Base-by-base conservation (phyloP, 2,797 vertebrate genomes). In the Hybognathus amarus region DNA sequence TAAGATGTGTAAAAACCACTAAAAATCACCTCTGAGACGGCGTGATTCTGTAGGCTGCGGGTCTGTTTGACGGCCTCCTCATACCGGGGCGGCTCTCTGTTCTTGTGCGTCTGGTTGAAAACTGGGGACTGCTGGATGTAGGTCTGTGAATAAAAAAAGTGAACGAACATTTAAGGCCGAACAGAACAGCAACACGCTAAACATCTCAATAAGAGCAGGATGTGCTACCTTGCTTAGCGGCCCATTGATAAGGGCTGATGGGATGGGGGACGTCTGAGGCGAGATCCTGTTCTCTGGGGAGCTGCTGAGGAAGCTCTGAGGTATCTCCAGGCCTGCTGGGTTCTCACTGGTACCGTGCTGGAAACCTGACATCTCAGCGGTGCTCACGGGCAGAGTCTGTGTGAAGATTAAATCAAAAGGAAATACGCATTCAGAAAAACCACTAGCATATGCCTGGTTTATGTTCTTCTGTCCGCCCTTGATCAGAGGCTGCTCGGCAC, bases 31-130 rank as follows among this genome's bases (percentile, higher is more conserved):
- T 95, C 94, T 67, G 91, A 87, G 59, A 88, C 10, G 0, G 84
- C 87, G 76, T 94, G 89, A 12, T 94, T 17, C 85, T 96, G 97
- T 85, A 95, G 63, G 22, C 88, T 95, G 83, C 97, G 97, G 0
- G 95, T 97, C 91, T 98, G 98, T 89, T 97, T 99, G 88, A 99
- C 94, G 38, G 98, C 98, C 52, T 99, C 98, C 90, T 99, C 98
- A 0, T 99, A 99, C 81, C 97, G 96, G 24, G 98, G 98, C 5
- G 97, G 98, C 85, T 98, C 98, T 92, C 95, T 96, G 8, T 92
- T 91, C 92, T 97, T 98, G 61, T 93, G 93, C 70, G 89, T 91
- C 20, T 95, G 94, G 88, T 81, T 90, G 69, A 94, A 96, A 17
- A 96, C 91, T 50, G 89, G 73, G 68, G 93, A 85, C 82, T 94